phyloP scores from a whole-genome alignment of 2,797 vertebrate species.

The Peromyscus melanophrys region DNA sequence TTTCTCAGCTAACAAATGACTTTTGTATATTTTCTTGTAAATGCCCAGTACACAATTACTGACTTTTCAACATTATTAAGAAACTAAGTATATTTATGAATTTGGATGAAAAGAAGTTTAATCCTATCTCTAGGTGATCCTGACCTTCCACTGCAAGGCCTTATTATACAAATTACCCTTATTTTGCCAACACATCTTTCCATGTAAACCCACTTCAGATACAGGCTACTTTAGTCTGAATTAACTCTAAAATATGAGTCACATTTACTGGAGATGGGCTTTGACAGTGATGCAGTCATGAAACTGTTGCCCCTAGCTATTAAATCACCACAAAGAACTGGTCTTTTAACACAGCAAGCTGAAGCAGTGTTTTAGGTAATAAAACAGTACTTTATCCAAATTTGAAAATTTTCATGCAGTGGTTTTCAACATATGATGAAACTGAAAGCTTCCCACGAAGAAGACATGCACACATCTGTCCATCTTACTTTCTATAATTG shows the following conservation, averaged over 20 bases:
- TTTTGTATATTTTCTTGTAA: background rate
- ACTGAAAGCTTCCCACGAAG: background rate
- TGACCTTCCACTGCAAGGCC: background rate
- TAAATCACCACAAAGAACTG: background rate
- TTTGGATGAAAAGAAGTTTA: slow-evolving; percentile 11
- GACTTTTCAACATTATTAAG: slow-evolving; percentile 30
- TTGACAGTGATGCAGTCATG: background rate
- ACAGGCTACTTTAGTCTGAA: background rate
- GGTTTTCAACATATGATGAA: slow-evolving; percentile 48
- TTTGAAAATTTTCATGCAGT: slow-evolving; percentile 21
- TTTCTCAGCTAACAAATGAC: slow-evolving; percentile 21
- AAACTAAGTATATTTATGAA: slow-evolving; percentile 3
- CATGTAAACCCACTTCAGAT: slow-evolving; percentile 26
- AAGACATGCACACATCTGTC: background rate
- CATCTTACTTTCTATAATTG: background rate
- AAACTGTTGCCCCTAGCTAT: background rate
- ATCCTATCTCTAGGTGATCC: background rate
- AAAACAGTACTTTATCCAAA: slow-evolving; percentile 1
- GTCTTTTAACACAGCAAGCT: background rate
- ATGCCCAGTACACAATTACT: background rate
- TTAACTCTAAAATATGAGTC: slow-evolving; percentile 30
- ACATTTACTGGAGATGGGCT: slow-evolving; percentile 11
- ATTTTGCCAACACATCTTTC: slow-evolving; percentile 21
- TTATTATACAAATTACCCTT: slow-evolving; percentile 38
- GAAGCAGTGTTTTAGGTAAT: background rate